Conservation (phyloP, 2,113 vertebrate genomes). For the Danio rerio region GRCz12tu NC_133177.1:22676501-22677000, state of each 20-base stretch:
- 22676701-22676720: conserved; percentile 77
- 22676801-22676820: not conserved
- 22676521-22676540: conserved; percentile 28
- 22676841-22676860: conserved; percentile 77
- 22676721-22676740: conserved; percentile 76
- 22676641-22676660: conserved; percentile 82
- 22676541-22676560: conserved; percentile 76
- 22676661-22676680: conserved; percentile 78
- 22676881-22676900: conserved; percentile 86
- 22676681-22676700: conserved; percentile 73
- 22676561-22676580: conserved; percentile 73
- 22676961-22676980: conserved; percentile 85
- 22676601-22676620: conserved; percentile 81
- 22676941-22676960: conserved; percentile 84
- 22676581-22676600: conserved; percentile 66
- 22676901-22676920: conserved; percentile 81
- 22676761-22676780: conserved; percentile 82
- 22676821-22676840: conserved; percentile 1
- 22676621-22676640: conserved; percentile 75
- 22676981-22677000: conserved; percentile 81
- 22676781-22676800: conserved; percentile 40
- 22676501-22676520: not conserved
- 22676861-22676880: conserved; percentile 89
- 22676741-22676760: conserved; percentile 82
- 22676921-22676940: conserved; percentile 81